Evolutionary conservation across 2,113 vertebrate genomes (phyloP).

Genomic region (western clawed frog (Xenopus tropicalis)): UCB_Xtro_10.0 CM004449.2:20563501-20564000

Average conservation of each 20-base stretch:
- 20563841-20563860: slow-evolving; percentile 27
- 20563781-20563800: not conserved
- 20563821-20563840: slow-evolving; percentile 23
- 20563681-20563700: slow-evolving; percentile 23
- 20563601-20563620: slow-evolving; percentile 22
- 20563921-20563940: no score
- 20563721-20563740: slow-evolving; percentile 19
- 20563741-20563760: slow-evolving; percentile 23
- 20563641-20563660: slow-evolving; percentile 37
- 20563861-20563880: not conserved
- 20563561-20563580: slow-evolving; percentile 3
- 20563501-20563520: not conserved
- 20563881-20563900: not conserved
- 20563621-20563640: slow-evolving; percentile 29
- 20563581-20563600: slow-evolving; percentile 3
- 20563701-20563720: slow-evolving; percentile 32
- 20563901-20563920: not conserved
- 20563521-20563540: slow-evolving; percentile 2
- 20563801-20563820: slow-evolving; percentile 12
- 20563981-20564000: no score
- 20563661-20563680: slow-evolving; percentile 34
- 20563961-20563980: no score
- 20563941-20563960: no score
- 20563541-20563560: not conserved
- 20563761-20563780: slow-evolving; percentile 24